Percentiles rank a stretch among this genome's conserved stretches.
phyloP scores from a whole-genome alignment of 2,113 vertebrate species.

The Morone saxatilis region DNA sequence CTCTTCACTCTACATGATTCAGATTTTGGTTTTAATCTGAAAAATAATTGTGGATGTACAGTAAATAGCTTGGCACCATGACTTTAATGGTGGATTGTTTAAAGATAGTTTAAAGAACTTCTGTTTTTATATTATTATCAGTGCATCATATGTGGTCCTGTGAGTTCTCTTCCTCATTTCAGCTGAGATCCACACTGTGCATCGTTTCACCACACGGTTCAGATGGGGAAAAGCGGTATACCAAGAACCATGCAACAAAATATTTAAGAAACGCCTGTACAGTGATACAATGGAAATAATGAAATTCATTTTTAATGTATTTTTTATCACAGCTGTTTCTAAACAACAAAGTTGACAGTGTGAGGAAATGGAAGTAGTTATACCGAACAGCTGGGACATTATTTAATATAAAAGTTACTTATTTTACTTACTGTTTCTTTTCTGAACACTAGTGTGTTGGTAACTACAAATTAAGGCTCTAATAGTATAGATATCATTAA shows the following conservation, averaged over 20 bases:
- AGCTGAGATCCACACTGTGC: background rate
- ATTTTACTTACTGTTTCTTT: background rate
- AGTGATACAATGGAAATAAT: background rate
- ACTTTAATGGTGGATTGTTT: background rate
- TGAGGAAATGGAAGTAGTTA: background rate
- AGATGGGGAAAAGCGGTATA: background rate
- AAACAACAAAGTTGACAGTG: background rate
- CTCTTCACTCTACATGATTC: background rate
- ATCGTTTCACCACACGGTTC: background rate
- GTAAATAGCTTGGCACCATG: too few species aligned
- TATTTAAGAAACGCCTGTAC: background rate
- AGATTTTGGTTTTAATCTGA: background rate
- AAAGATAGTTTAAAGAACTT: slow-evolving; percentile 30
- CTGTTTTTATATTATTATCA: slow-evolving; percentile 21
- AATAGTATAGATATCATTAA: background rate
- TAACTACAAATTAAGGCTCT: background rate
- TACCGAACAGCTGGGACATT: background rate
- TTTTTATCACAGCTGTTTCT: background rate
- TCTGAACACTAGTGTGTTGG: background rate
- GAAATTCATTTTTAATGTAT: too few species aligned
- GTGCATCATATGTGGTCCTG: background rate
- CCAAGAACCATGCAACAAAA: background rate
- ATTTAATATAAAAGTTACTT: background rate
- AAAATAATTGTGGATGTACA: background rate
- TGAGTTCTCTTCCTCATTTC: slow-evolving; percentile 57